phyloP scores from a whole-genome alignment of 2,888 invertebrate species.

The Hanleya hanleyi region DNA sequence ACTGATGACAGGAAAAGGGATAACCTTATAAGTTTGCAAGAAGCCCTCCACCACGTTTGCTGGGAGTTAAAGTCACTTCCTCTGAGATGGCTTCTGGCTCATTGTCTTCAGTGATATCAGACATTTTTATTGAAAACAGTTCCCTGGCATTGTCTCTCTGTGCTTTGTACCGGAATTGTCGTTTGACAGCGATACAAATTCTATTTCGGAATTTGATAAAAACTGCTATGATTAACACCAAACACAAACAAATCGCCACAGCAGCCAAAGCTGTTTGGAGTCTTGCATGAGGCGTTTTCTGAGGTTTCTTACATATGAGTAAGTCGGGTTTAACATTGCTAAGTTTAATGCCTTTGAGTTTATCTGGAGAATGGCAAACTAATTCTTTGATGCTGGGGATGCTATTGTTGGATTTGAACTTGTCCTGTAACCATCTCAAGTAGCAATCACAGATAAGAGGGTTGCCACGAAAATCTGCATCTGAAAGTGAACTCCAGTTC shows the following conservation, averaged over 20 bases:
- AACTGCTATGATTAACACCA: not conserved
- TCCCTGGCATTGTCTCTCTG: not conserved
- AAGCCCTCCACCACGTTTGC: too few species aligned
- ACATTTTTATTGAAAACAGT: not conserved
- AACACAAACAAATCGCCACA: not conserved
- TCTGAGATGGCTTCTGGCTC: not conserved
- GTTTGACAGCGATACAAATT: not conserved
- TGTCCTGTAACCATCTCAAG: not conserved
- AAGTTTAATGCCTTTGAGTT: not conserved
- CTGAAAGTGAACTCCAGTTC: not conserved
- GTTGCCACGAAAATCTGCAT: not conserved
- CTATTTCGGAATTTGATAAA: conserved; percentile 1
- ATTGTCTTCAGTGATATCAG: not conserved
- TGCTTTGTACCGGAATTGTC: conserved; percentile 3
- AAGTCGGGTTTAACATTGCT: not conserved
- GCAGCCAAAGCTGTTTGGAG: not conserved
- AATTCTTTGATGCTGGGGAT: not conserved
- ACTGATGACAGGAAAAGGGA: too few species aligned
- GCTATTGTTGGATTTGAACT: not conserved
- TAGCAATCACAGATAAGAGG: not conserved
- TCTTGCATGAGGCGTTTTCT: not conserved
- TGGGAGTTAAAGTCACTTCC: too few species aligned
- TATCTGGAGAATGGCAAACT: not conserved
- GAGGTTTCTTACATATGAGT: not conserved
- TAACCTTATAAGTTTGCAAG: too few species aligned